phyloP scores from a whole-genome alignment of 2,888 invertebrate species.

The Melanargia galathea region DNA sequence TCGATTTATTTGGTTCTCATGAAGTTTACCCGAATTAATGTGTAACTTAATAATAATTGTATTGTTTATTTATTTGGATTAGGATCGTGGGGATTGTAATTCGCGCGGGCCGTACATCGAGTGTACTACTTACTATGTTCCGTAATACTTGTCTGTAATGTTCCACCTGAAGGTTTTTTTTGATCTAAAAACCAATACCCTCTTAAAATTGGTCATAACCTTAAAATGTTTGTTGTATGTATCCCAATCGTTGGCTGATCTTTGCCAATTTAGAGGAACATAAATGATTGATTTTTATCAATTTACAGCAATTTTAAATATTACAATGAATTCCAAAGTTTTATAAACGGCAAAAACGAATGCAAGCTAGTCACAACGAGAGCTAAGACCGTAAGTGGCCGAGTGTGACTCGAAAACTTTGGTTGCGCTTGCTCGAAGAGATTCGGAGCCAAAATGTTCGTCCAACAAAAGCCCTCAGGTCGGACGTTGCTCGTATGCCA shows the following conservation, averaged over 20 bases:
- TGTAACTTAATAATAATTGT: constrained; percentile 41
- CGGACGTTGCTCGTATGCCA: constrained; percentile 61
- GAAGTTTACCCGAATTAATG: constrained; percentile 77
- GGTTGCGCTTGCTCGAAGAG: not conserved
- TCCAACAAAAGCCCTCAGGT: constrained; percentile 10
- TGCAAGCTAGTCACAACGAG: not conserved
- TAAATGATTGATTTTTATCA: not conserved
- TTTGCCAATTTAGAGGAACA: not conserved
- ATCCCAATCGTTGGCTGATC: too few relatives aligned
- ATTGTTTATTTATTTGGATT: constrained; percentile 50
- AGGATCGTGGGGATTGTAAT: constrained; percentile 34
- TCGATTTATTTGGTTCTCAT: constrained; percentile 76
- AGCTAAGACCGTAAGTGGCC: not conserved
- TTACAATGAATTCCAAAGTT: too few relatives aligned
- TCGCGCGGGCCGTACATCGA: constrained; percentile 33
- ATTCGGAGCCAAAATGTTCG: not conserved
- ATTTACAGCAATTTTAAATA: too few relatives aligned
- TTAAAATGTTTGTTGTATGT: not conserved
- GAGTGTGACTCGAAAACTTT: constrained; percentile 4
- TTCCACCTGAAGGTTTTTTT: constrained; percentile 1
- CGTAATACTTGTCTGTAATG: constrained; percentile 54
- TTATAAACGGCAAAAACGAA: not conserved
- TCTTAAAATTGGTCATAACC: not conserved
- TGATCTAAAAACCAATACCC: not conserved
- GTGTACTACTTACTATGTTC: constrained; percentile 42